These are phyloP conservation scores for Rhadinocentrus ornatus DNA, from an alignment of 2,797 vertebrate species.

Conservation along the genomic window DNA sequence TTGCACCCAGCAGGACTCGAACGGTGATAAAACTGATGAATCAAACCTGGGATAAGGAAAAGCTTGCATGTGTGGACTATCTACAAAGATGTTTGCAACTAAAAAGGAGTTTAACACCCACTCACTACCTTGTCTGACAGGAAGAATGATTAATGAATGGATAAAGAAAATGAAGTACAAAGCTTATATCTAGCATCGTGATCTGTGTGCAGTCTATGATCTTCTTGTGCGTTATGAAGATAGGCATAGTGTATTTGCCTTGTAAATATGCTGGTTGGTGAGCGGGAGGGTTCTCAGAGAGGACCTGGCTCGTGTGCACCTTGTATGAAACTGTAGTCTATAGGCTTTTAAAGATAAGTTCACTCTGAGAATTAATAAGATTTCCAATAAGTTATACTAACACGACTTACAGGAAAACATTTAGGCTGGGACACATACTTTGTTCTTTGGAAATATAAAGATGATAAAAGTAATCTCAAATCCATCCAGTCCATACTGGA, in stretches of 20 bases:
- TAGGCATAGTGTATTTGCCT: slow-evolving; percentile 53
- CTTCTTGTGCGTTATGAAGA: slow-evolving; percentile 24
- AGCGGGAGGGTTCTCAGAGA: slow-evolving; percentile 46
- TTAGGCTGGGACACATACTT: slow-evolving; percentile 85
- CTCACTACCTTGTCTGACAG: slow-evolving; percentile 36
- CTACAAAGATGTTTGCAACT: slow-evolving; percentile 24
- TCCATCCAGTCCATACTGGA: slow-evolving; percentile 30
- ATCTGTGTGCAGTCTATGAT: slow-evolving; percentile 37
- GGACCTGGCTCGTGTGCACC: slow-evolving; percentile 28
- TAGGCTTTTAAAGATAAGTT: slow-evolving; percentile 1
- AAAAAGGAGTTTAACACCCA: slow-evolving; percentile 21
- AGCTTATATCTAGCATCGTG: slow-evolving; percentile 27
- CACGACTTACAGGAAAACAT: slow-evolving; percentile 74
- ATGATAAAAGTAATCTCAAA: slow-evolving; percentile 47
- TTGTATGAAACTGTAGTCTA: slow-evolving; percentile 12
- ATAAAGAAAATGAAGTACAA: slow-evolving; percentile 24
- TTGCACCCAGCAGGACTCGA: slow-evolving; percentile 15
- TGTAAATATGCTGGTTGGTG: slow-evolving; percentile 57
- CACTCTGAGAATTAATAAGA: not conserved
- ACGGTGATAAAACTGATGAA: slow-evolving; percentile 44
- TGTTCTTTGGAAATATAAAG: slow-evolving; percentile 68
- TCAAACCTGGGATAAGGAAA: slow-evolving; percentile 70
- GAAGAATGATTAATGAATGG: slow-evolving; percentile 45
- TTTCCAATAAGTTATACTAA: slow-evolving; percentile 31
- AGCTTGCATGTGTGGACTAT: not conserved